These are phyloP conservation scores for Cherax quadricarinatus DNA, from an alignment of 1,140 invertebrate species.

Conservation along the genomic window DNA sequence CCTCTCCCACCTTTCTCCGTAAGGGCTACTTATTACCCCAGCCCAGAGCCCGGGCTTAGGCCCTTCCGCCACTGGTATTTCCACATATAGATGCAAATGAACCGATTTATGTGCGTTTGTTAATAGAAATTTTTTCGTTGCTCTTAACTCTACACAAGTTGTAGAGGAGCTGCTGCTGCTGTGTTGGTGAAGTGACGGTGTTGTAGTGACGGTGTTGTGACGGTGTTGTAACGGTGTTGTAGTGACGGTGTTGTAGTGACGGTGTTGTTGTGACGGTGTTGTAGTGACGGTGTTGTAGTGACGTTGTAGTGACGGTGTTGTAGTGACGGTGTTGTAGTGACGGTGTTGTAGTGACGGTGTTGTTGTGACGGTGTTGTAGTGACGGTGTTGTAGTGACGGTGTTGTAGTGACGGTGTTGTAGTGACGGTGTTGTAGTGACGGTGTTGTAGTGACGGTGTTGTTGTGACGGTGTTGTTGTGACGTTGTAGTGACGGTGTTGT, in stretches of 20 bases:
- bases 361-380: neutral
- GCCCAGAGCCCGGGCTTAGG: slow-evolving; percentile 19
- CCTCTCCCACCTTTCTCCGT: neutral
- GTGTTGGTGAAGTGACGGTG: too few species aligned
- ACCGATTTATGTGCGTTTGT: slow-evolving; percentile 71
- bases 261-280: neutral
- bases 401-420: neutral
- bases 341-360: neutral
- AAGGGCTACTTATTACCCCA: slow-evolving; percentile 14
- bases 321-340: too few species aligned
- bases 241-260: too few species aligned
- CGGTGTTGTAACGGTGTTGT: neutral
- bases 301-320: too few species aligned
- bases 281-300: too few species aligned
- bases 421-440: neutral
- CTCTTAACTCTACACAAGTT: slow-evolving; percentile 61
- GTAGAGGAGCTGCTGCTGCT: neutral
- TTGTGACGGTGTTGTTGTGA: neutral
- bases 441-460: neutral
- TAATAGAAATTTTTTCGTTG: slow-evolving; percentile 68
- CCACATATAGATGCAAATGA: slow-evolving; percentile 70
- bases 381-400: neutral
- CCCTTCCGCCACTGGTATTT: slow-evolving; percentile 58
- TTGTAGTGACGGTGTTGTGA: neutral
- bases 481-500: too few species aligned